Percentiles rank a stretch among this genome's conserved stretches.
Conservation (phyloP, 1,140 invertebrate species). For the Ips typographus region DNA sequence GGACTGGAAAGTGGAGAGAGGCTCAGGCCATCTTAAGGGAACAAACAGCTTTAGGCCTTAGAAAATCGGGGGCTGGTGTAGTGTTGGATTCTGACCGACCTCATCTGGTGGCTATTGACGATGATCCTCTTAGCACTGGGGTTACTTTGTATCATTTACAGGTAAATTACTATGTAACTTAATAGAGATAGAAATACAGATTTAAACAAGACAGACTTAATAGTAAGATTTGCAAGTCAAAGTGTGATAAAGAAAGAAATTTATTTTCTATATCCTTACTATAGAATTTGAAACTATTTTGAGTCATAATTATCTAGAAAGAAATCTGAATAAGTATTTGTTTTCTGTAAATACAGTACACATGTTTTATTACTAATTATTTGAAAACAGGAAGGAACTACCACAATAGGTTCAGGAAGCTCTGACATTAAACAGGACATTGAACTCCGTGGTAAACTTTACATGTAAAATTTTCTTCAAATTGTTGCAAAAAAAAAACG, state of each 20-base stretch:
- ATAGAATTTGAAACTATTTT: no score
- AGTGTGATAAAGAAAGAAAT: not conserved
- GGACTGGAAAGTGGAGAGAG: slow-evolving; percentile 92
- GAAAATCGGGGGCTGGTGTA: slow-evolving; percentile 84
- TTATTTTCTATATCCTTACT: not conserved
- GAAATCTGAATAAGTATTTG: no score
- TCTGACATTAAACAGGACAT: slow-evolving; percentile 72
- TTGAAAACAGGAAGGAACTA: slow-evolving; percentile 64
- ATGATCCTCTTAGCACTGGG: slow-evolving; percentile 85
- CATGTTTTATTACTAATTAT: no score
- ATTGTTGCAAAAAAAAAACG: not conserved
- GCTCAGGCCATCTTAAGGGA: slow-evolving; percentile 86
- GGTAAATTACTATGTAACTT: slow-evolving; percentile 49
- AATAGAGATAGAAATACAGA: no score
- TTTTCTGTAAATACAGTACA: no score
- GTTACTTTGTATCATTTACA: slow-evolving; percentile 90
- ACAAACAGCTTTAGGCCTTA: slow-evolving; percentile 78
- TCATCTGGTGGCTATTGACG: slow-evolving; percentile 90
- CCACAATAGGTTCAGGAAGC: slow-evolving; percentile 75
- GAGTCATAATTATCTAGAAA: not conserved
- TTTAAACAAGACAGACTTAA: not conserved
- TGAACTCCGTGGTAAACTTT: slow-evolving; percentile 57
- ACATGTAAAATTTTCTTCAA: not conserved
- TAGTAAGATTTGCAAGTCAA: not conserved
- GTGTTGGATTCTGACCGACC: slow-evolving; percentile 90